phyloP scores from a whole-genome alignment of 1,140 invertebrate genomes.

The Drosophila cardini region DNA sequence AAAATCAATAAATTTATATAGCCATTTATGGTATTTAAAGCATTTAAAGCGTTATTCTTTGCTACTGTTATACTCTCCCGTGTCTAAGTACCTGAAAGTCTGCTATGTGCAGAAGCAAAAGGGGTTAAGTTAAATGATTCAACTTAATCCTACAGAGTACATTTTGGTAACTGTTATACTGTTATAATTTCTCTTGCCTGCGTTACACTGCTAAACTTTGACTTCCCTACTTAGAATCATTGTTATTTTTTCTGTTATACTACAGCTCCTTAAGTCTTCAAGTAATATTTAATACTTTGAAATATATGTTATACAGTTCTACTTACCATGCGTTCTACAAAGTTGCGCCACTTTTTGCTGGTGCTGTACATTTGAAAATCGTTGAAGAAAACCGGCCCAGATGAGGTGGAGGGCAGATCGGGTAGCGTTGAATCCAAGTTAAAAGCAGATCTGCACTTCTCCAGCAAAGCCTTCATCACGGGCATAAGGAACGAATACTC shows the following conservation, averaged over 20 bases:
- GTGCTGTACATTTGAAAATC: constrained; percentile 87
- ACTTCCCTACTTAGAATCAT: too few species aligned
- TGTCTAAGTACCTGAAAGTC: too few species aligned
- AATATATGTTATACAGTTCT: not conserved
- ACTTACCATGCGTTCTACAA: constrained; percentile 87
- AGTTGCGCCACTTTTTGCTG: constrained; percentile 87
- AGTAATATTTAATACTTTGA: not conserved
- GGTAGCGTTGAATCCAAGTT: constrained; percentile 86
- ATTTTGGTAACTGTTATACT: not conserved
- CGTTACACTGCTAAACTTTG: too few species aligned
- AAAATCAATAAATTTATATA: not conserved
- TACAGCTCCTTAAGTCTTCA: too few species aligned
- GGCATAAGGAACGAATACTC: constrained; percentile 88
- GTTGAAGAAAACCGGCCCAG: constrained; percentile 87
- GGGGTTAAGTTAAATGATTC: too few species aligned
- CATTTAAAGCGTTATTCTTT: not conserved
- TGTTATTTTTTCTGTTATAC: too few species aligned
- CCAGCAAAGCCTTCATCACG: constrained; percentile 88
- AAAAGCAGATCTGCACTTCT: constrained; percentile 86
- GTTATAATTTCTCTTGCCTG: too few species aligned
- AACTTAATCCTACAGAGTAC: too few species aligned
- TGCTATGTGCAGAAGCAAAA: too few species aligned
- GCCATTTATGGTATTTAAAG: not conserved
- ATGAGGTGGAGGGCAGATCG: constrained; percentile 85
- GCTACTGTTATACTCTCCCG: not conserved